Percentiles rank a stretch among this genome's conserved stretches.
These are phyloP conservation scores for Pteria penguin DNA, from an alignment of 2,888 invertebrate species.

Conservation along the genomic window DNA sequence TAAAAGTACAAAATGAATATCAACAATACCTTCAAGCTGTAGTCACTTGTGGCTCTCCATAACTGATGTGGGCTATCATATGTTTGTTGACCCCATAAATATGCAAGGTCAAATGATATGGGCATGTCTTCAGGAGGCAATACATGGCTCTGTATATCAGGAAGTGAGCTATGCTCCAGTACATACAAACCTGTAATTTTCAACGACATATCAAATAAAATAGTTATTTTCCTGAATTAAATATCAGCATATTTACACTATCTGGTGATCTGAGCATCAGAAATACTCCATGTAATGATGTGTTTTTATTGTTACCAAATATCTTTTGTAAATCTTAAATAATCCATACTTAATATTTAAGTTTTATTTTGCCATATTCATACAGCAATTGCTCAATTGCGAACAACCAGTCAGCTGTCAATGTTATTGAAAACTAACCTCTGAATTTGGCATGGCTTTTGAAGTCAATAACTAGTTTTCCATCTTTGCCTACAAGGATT, in stretches of 20 bases:
- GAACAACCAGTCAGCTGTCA: background rate
- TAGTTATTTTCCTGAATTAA: no score
- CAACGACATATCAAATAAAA: no score
- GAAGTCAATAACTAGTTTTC: slow-evolving; percentile 79
- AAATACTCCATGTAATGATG: no score
- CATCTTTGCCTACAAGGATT: slow-evolving; percentile 76
- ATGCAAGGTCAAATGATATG: slow-evolving; percentile 76
- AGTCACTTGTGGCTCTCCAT: slow-evolving; percentile 80
- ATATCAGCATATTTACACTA: no score
- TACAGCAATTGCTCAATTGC: no score
- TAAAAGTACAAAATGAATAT: background rate
- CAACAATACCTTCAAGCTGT: slow-evolving; percentile 74
- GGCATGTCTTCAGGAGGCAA: slow-evolving; percentile 72
- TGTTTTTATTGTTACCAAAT: no score
- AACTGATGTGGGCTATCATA: slow-evolving; percentile 80
- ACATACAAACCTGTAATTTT: slow-evolving; percentile 79
- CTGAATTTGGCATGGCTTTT: slow-evolving; percentile 80
- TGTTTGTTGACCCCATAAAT: slow-evolving; percentile 79
- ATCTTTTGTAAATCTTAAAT: background rate
- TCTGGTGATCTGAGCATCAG: no score
- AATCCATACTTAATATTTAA: no score
- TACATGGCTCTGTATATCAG: slow-evolving; percentile 73
- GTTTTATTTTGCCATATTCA: no score
- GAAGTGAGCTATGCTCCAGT: slow-evolving; percentile 72
- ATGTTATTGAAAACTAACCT: slow-evolving; percentile 55